These are phyloP conservation scores for Pristionchus arcanus DNA, from an alignment of 2,888 invertebrate genomes.

Conservation along the genomic window DNA sequence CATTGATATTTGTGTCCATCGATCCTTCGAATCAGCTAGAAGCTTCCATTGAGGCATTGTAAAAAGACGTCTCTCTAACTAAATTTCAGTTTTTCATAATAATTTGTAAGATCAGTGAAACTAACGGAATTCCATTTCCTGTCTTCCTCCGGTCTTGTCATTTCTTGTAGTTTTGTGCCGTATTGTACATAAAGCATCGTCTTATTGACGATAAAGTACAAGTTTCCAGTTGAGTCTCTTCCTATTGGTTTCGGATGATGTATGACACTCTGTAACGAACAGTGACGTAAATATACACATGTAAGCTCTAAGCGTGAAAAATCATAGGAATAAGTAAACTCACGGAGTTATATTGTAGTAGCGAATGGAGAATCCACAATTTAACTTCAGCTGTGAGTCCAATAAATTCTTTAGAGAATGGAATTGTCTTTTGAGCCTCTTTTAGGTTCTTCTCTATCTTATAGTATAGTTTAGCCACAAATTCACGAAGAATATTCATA, in stretches of 20 bases:
- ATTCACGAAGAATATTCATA: not conserved
- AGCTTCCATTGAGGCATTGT: constrained; percentile 5
- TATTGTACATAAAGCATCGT: not conserved
- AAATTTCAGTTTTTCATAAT: not conserved
- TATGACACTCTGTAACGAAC: not conserved
- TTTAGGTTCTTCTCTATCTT: not conserved
- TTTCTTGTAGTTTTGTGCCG: not conserved
- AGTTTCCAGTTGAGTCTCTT: constrained; percentile 3
- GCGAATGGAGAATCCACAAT: not conserved
- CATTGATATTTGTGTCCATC: not conserved
- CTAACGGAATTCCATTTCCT: not conserved
- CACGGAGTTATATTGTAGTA: not conserved
- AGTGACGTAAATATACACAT: not conserved
- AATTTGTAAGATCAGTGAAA: not conserved
- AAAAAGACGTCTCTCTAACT: not conserved
- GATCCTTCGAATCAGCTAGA: not conserved
- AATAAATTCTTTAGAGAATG: not conserved
- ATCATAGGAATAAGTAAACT: not conserved
- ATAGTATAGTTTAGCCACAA: not conserved
- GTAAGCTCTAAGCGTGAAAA: not conserved
- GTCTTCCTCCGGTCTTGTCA: not conserved
- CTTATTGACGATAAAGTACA: not conserved
- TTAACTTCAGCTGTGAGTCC: not conserved
- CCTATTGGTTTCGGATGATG: not conserved
- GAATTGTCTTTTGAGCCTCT: not conserved